These are phyloP conservation scores for Anorthoa munda DNA, from an alignment of 2,888 invertebrate species.

Conservation along the genomic window DNA sequence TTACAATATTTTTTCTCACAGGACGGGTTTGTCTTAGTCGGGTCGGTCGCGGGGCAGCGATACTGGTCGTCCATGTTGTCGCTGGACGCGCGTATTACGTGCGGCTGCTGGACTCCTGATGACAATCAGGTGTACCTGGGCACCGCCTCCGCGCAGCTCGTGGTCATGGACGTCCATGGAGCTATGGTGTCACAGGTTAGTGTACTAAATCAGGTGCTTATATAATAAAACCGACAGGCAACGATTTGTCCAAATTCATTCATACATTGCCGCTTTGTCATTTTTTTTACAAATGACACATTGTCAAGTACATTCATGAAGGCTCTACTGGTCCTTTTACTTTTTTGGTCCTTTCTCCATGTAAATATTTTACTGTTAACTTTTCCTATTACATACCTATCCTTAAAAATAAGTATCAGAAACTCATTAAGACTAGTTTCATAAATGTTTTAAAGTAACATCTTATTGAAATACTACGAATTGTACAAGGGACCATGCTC, in stretches of 20 bases:
- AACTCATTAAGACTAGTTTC: neutral
- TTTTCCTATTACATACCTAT: neutral
- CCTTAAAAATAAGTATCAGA: neutral
- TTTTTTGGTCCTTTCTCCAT: neutral
- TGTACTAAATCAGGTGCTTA: neutral
- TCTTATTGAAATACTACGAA: neutral
- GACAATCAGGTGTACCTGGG: slow-evolving; percentile 99
- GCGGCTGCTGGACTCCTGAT: slow-evolving; percentile 99
- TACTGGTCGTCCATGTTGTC: slow-evolving; percentile 99
- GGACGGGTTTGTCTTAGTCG: slow-evolving; percentile 99
- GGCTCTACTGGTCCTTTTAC: neutral
- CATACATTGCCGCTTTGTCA: neutral
- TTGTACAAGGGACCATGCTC: neutral
- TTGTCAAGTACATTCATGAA: neutral
- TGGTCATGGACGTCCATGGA: slow-evolving; percentile 99
- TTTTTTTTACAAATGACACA: neutral
- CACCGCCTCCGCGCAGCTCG: slow-evolving; percentile 98
- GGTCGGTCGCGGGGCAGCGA: slow-evolving; percentile 98
- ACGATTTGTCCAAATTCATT: neutral
- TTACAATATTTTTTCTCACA: slow-evolving; percentile 74
- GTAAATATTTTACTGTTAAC: neutral
- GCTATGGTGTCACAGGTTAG: slow-evolving; percentile 97
- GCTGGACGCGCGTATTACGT: slow-evolving; percentile 97
- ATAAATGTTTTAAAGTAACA: neutral
- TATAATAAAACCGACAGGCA: neutral